phyloP scores from a whole-genome alignment of 2,797 vertebrate genomes.

The Myotis planiceps region DNA sequence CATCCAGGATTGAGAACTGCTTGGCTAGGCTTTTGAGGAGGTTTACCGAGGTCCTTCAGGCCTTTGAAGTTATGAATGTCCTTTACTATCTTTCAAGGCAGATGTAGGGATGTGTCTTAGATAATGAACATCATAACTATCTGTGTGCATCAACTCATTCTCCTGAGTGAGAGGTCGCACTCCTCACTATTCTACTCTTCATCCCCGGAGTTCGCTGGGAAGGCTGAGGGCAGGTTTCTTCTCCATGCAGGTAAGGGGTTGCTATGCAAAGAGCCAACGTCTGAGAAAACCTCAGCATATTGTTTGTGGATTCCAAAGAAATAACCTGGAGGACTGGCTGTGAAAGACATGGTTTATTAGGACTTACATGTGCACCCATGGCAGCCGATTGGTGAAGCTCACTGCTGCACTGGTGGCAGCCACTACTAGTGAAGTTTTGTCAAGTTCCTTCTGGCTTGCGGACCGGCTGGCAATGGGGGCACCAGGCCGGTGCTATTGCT shows the following conservation, averaged over 20 bases:
- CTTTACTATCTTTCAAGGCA: neutral
- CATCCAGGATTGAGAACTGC: neutral
- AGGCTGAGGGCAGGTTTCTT: neutral
- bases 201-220: neutral
- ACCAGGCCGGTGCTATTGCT: neutral
- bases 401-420: neutral
- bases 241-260: neutral
- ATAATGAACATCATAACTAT: neutral
- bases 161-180: neutral
- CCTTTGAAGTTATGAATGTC: slow-evolving; percentile 18
- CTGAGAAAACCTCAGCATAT: neutral
- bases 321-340: neutral
- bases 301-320: neutral
- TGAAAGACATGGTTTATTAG: neutral
- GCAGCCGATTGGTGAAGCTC: neutral
- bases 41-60: neutral
- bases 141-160: neutral
- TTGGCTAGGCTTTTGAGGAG: neutral
- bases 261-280: neutral
- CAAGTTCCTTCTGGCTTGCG: neutral
- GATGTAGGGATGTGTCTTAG: neutral
- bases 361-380: neutral
- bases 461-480: neutral
- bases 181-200: neutral
- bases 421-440: neutral